Conservation (phyloP, 2,113 vertebrate genomes). For the Syngnathus scovelli region DNA sequence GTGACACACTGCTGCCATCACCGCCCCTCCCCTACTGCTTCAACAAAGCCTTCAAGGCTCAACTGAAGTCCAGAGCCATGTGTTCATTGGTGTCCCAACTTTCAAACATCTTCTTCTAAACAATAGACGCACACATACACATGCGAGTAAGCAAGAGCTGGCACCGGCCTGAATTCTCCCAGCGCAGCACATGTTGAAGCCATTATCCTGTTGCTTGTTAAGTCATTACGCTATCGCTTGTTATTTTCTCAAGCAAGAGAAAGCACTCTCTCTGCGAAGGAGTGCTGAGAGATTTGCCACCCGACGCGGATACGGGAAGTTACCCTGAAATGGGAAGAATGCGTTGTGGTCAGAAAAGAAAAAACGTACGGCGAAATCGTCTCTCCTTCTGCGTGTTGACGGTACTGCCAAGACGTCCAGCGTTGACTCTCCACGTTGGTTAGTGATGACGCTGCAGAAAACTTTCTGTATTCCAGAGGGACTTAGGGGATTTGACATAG, state of each 20-base stretch:
- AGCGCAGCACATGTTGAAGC: constrained; percentile 66
- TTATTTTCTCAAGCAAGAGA: constrained; percentile 73
- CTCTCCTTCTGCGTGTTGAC: constrained; percentile 43
- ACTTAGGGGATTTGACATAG: constrained; percentile 62
- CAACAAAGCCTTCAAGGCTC: constrained; percentile 31
- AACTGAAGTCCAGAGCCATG: constrained; percentile 30
- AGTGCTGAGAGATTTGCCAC: constrained; percentile 72
- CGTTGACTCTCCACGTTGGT: constrained; percentile 45
- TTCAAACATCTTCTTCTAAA: constrained; percentile 63
- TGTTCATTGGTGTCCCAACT: constrained; percentile 47
- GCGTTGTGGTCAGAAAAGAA: constrained; percentile 53
- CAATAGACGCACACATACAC: constrained; percentile 46
- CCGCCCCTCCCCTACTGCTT: background rate
- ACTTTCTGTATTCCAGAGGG: constrained; percentile 51
- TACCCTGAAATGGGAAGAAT: constrained; percentile 69
- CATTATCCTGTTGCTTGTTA: constrained; percentile 73
- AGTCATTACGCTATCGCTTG: constrained; percentile 72
- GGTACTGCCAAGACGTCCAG: constrained; percentile 48
- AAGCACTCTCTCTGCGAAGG: constrained; percentile 67
- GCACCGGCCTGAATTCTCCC: constrained; percentile 31
- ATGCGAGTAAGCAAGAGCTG: constrained; percentile 32
- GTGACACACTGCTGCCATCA: constrained; percentile 35
- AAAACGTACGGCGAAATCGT: constrained; percentile 31
- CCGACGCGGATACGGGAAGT: constrained; percentile 67
- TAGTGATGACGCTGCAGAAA: constrained; percentile 67